Evolutionary conservation across 1,140 invertebrate species (phyloP).

Genomic region (Triops cancriformis): DNA sequence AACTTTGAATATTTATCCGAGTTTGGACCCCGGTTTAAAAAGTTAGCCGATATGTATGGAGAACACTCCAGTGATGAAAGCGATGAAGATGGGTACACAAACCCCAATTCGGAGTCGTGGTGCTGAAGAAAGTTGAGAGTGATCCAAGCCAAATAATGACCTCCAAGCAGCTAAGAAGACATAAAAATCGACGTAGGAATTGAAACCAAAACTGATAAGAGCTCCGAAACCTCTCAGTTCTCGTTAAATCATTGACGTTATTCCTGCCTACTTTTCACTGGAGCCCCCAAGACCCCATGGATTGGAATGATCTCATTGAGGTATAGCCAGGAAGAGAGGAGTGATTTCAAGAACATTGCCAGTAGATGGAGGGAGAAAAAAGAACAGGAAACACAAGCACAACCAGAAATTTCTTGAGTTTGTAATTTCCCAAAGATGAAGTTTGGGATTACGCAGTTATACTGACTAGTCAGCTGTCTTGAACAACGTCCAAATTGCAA

Average conservation of each 20-base stretch:
- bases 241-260: background rate
- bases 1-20: conserved; percentile 95
- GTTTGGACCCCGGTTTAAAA: conserved; percentile 92
- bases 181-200: background rate
- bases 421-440: background rate
- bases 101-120: conserved; percentile 25
- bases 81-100: conserved; percentile 48
- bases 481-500: conserved; percentile 10
- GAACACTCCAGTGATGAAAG: conserved; percentile 72
- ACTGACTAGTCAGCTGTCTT: conserved; percentile 6
- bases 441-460: conserved; percentile 2
- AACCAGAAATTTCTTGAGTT: background rate
- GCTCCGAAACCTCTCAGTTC: background rate
- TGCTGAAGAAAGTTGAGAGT: conserved; percentile 36
- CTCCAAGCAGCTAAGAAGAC: background rate
- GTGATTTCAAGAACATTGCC: background rate
- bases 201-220: background rate
- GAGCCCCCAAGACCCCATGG: background rate
- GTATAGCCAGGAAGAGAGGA: background rate
- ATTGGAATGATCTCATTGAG: conserved; percentile 1
- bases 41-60: conserved; percentile 95
- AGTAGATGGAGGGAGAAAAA: background rate
- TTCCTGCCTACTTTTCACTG: background rate
- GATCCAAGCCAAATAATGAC: background rate
- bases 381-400: background rate